Conservation (phyloP, 2,797 vertebrate genomes). For the Sciurus carolinensis region DNA sequence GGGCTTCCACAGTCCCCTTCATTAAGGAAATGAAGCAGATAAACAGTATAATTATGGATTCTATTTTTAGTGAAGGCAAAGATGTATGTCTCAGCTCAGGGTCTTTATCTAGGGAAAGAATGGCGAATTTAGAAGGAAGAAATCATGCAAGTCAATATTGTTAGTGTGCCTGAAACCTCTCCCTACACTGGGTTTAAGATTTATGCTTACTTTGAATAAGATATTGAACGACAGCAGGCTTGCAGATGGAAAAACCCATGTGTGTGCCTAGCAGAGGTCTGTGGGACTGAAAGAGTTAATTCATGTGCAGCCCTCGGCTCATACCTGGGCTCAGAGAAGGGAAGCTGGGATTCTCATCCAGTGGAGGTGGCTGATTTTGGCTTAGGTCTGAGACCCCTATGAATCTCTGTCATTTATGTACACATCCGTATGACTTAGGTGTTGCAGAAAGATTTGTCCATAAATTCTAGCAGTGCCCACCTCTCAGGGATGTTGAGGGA, state of each 20-base stretch:
- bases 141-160: background rate
- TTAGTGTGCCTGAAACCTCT: background rate
- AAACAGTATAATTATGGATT: slow-evolving; percentile 81
- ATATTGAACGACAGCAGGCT: background rate
- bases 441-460: background rate
- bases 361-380: background rate
- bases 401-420: background rate
- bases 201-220: slow-evolving; percentile 1
- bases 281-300: background rate
- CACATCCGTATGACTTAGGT: background rate
- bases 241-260: background rate
- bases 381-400: background rate
- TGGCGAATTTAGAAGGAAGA: slow-evolving; percentile 66
- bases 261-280: background rate
- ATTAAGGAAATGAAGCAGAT: slow-evolving; percentile 84
- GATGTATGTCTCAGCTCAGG: slow-evolving; percentile 68
- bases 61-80: slow-evolving; percentile 78
- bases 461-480: background rate
- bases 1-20: slow-evolving; percentile 71
- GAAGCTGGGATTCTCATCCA: background rate
- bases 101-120: slow-evolving; percentile 69
- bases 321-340: background rate
- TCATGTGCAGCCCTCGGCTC: background rate
- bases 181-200: background rate
- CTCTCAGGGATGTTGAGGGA: background rate